Base-by-base conservation (phyloP, 2,888 invertebrate species). In the Cerceris rybyensis region DNA sequence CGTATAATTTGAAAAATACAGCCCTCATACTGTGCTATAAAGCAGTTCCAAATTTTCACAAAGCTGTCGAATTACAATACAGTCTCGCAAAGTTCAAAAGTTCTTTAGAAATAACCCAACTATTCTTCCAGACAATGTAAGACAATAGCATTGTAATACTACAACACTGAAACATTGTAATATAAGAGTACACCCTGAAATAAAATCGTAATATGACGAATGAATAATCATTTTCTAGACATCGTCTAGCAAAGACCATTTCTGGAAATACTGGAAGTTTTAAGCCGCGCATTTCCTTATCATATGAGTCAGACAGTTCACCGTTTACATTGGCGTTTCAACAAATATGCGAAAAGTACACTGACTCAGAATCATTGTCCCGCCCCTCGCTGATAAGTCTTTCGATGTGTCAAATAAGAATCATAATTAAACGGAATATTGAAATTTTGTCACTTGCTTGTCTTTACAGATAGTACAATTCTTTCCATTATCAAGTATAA, bases 241-340 rank as follows among this genome's bases (percentile, higher is more conserved):
- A 43, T 39, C 13, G 16, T n/a, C 8, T 9, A 68, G 13, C 11
- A 7, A 0, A 41, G 60, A 61, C 49, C 50, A 55, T n/a, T 64
- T 13, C 0, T 6, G 8, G 28, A n/a, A 43, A 52, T n/a, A 5
- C 11, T 42, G 16, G 8, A 6, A 14, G 7, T 58, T 65, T 67
- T 60, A 4, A 58, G 55, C 16, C 50, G 28, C 2, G 16, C 0
- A 42, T 13, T 41, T 55, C 52, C 58, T 79, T 77, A 79, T 77
- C 79, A 63, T 6, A 49, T 78, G 78, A 78, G 52, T 70, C 78
- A 78, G 11, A 6, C 11, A 7, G 28, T 4, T 8, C 41, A 28
- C 9, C 39, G 5, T 41, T 46, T 13, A 58, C 43, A 43, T 17
- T 55, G 67, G 11, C 43, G 39, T 67, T 75, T 63, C 66, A 70